Percentiles rank a stretch among this genome's conserved stretches.
phyloP scores from a whole-genome alignment of 2,888 invertebrate species.

The Ophraella communa region DNA sequence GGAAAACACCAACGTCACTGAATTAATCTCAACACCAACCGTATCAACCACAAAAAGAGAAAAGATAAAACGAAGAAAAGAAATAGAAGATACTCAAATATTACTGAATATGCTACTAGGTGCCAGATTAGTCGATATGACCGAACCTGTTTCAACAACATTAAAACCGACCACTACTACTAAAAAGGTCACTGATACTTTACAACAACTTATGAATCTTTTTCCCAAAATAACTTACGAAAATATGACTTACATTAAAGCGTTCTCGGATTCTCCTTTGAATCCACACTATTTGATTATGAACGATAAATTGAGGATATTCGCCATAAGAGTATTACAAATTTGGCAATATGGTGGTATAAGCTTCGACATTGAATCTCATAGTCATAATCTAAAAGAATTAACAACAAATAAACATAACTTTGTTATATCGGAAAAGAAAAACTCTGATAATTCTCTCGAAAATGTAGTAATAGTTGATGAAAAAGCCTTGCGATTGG shows the following conservation, averaged over 20 bases:
- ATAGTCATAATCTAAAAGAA: conserved; percentile 1
- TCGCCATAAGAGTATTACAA: conserved; percentile 63
- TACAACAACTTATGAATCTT: conserved; percentile 40
- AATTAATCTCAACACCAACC: not conserved
- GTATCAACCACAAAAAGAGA: not conserved
- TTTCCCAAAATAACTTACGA: conserved; percentile 59
- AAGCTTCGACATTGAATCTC: conserved; percentile 49
- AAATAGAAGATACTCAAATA: conserved; percentile 25
- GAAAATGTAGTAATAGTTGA: conserved; percentile 50
- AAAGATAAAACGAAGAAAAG: conserved; percentile 28
- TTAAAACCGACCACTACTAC: conserved; percentile 5
- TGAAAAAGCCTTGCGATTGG: conserved; percentile 56
- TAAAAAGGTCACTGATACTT: conserved; percentile 19
- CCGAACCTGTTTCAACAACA: conserved; percentile 3
- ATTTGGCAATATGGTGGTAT: conserved; percentile 67
- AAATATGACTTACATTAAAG: conserved; percentile 57
- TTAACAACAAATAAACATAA: conserved; percentile 28
- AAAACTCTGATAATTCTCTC: conserved; percentile 44
- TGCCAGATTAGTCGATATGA: conserved; percentile 17
- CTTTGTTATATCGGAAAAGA: conserved; percentile 39
- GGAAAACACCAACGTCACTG: not conserved
- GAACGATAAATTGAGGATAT: conserved; percentile 59
- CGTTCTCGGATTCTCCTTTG: conserved; percentile 63
- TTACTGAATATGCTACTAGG: conserved; percentile 34
- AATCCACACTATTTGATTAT: conserved; percentile 62